Conservation (phyloP, 2,888 invertebrate species). For the Trichogramma evanescens region DNA sequence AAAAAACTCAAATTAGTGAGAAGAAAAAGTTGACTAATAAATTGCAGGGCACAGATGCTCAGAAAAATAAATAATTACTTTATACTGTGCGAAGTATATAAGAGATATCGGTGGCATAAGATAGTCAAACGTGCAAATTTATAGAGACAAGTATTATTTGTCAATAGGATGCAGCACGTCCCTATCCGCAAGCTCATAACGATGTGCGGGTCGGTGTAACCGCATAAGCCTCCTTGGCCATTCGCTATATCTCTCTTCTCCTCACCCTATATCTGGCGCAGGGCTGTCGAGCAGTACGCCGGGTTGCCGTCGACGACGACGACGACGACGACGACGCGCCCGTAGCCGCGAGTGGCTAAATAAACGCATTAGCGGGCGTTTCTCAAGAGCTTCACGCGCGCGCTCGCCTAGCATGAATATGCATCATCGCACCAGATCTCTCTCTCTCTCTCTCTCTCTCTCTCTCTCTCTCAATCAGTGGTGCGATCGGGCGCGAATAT, state of each 20-base stretch:
- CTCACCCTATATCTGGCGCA: too few species aligned
- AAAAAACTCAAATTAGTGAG: too few species aligned
- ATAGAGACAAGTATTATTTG: too few species aligned
- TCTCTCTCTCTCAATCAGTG: not conserved
- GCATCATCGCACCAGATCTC: not conserved
- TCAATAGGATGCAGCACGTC: not conserved
- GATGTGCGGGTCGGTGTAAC: not conserved
- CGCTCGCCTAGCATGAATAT: not conserved
- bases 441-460: slow-evolving; percentile 1
- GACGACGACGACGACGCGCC: not conserved
- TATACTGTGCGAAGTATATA: too few species aligned
- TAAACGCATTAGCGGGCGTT: slow-evolving; percentile 26
- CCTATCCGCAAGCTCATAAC: not conserved
- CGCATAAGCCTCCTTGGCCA: slow-evolving; percentile 4
- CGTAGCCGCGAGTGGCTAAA: slow-evolving; percentile 22
- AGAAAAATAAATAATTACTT: too few species aligned
- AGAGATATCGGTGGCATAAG: too few species aligned
- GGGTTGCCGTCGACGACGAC: too few species aligned
- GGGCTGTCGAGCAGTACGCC: too few species aligned
- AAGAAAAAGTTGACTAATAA: too few species aligned
- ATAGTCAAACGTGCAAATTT: too few species aligned
- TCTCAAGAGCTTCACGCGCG: not conserved
- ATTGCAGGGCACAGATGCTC: too few species aligned
- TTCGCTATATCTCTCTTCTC: too few species aligned
- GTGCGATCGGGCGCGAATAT: not conserved